Evolutionary conservation across 2,113 vertebrate genomes (phyloP), one percentile per base, ranked within the genome.

Genomic region (Dolichallabes microphthalmus): DNA sequence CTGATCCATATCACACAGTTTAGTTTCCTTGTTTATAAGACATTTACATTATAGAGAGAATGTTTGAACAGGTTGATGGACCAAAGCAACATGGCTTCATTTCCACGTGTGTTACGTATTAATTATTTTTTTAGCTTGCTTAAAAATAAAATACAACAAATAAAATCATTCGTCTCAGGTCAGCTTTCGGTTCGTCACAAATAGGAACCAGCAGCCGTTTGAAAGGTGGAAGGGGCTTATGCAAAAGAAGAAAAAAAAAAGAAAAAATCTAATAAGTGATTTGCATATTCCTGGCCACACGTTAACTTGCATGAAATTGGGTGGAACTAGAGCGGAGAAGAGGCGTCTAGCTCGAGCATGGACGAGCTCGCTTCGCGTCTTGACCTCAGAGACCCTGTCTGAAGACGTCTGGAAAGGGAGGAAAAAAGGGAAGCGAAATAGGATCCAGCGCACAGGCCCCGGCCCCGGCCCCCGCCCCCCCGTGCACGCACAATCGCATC

Each of bases 261-360:
- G 22, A 84, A 88, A 88, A 89, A 86, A 80, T 87, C 52, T 86
- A 90, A 88, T 88, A 88, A 87, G 84, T 73, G 60, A 87, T 90
- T 88, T 88, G 89, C 89, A 90, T 90, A 90, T 87, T 88, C 74
- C 82, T 32, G 83, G 83, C 66, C 85, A 71, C 71, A 86, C 84
- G 87, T 85, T 90, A 90, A 90, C 85, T 71, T 87, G 87, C 89
- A 85, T 89, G 89, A 90, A 90, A 90, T 90, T 90, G 89, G 85
- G 85, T 90, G 89, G 89, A 88, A 88, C 74, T 88, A 86, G 85
- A 88, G 89, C 87, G 85, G 87, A 87, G 81, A 85, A 82, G 79
- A 86, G 87, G 52, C 79, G 71, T 30, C 75, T 45, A 82, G 68
- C 75, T 82, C 77, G 80, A 86, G 86, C 82, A 85, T 68, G 57